Conservation (phyloP, 2,113 vertebrate species). For the Gorsachius goisagi region DNA sequence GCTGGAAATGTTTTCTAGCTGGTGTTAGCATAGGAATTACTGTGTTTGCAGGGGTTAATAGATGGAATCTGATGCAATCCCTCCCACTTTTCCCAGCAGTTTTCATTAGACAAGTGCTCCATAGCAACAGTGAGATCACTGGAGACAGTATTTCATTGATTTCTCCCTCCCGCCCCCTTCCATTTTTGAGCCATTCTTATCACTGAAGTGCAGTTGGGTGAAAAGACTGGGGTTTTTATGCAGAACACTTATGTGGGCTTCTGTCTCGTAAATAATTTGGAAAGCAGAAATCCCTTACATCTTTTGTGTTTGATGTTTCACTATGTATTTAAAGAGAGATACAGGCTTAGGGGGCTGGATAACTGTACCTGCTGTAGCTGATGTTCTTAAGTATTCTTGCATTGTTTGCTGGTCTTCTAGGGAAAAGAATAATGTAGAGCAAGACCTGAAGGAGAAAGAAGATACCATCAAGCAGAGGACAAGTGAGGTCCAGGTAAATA, state of each 20-base stretch:
- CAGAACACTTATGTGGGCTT: conserved; percentile 62
- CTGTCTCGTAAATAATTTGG: conserved; percentile 68
- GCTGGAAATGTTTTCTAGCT: conserved; percentile 5
- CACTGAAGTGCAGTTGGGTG: conserved; percentile 73
- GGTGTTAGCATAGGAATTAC: conserved; percentile 8
- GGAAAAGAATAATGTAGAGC: conserved; percentile 94
- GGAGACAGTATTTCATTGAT: conserved; percentile 81
- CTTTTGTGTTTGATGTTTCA: conserved; percentile 73
- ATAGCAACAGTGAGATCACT: conserved; percentile 87
- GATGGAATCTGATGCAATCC: conserved; percentile 76
- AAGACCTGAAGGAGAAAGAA: conserved; percentile 96
- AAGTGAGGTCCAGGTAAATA: conserved; percentile 90
- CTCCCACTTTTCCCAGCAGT: conserved; percentile 76
- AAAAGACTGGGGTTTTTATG: conserved; percentile 67
- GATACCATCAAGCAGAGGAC: conserved; percentile 90
- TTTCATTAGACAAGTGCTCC: conserved; percentile 79
- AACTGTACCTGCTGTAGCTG: conserved; percentile 80
- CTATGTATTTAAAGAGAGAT: conserved; percentile 86
- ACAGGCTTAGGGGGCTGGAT: conserved; percentile 80
- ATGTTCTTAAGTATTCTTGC: conserved; percentile 90
- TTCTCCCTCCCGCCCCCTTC: conserved; percentile 63
- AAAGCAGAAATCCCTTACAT: conserved; percentile 61
- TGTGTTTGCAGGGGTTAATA: conserved; percentile 73
- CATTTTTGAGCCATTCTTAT: conserved; percentile 77
- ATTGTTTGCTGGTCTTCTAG: conserved; percentile 94